Evolutionary conservation across 2,113 vertebrate species (phyloP).

Genomic region (Pheucticus melanocephalus): DNA sequence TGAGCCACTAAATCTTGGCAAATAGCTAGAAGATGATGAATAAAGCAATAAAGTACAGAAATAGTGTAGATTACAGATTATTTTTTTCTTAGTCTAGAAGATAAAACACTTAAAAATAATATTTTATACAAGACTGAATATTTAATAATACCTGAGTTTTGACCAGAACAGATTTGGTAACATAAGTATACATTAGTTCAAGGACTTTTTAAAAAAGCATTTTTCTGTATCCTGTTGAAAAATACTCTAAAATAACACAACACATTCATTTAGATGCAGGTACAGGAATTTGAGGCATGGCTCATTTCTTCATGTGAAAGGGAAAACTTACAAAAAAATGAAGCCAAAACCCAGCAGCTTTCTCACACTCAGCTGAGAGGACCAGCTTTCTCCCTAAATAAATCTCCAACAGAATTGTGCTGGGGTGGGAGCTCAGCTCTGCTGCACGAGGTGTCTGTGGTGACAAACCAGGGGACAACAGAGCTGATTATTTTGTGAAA

Average conservation of each 20-base stretch:
- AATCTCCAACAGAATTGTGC: not conserved
- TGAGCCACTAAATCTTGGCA: constrained; percentile 3
- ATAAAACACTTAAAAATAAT: not conserved
- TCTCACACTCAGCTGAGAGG: not conserved
- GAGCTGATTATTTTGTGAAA: not conserved
- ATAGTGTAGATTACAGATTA: not conserved
- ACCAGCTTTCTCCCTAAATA: not conserved
- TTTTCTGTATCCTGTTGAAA: not conserved
- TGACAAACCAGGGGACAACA: not conserved
- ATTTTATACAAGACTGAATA: not conserved
- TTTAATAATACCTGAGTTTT: not conserved
- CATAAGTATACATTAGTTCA: not conserved
- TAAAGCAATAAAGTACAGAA: constrained; percentile 34
- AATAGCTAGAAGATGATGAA: constrained; percentile 24
- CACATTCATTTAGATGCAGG: not conserved
- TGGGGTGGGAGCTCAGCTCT: not conserved
- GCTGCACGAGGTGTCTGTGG: not conserved
- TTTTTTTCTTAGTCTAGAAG: not conserved
- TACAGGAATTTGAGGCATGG: not conserved
- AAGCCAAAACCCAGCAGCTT: not conserved
- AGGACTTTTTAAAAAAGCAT: not conserved
- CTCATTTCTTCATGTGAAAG: not conserved
- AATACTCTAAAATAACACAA: not conserved
- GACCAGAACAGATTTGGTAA: not conserved
- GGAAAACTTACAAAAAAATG: not conserved